Conservation (phyloP, 2,888 invertebrate genomes). For the Hesperia comma region DNA sequence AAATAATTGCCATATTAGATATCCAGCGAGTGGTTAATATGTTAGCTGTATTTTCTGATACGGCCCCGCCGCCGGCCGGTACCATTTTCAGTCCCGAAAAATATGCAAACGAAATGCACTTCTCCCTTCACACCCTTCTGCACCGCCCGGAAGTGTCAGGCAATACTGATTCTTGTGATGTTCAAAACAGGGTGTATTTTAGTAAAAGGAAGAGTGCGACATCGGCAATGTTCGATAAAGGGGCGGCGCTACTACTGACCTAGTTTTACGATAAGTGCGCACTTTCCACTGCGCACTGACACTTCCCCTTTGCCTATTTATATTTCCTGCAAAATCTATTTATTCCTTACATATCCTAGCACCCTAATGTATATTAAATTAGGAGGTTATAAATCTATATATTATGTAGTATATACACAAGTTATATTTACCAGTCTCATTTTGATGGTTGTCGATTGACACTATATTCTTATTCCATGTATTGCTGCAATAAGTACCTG, state of each 20-base stretch:
- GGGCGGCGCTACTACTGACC: slow-evolving; percentile 83
- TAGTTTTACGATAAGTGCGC: slow-evolving; percentile 80
- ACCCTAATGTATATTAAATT: slow-evolving; percentile 4
- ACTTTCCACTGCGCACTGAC: slow-evolving; percentile 77
- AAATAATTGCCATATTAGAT: slow-evolving; percentile 32
- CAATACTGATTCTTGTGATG: slow-evolving; percentile 62
- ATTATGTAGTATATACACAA: background rate
- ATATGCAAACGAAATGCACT: slow-evolving; percentile 71
- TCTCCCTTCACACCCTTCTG: slow-evolving; percentile 60
- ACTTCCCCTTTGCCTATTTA: slow-evolving; percentile 74
- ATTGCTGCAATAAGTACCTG: slow-evolving; percentile 64
- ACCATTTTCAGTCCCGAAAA: slow-evolving; percentile 53
- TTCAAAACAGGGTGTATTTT: slow-evolving; percentile 67
- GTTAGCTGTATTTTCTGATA: slow-evolving; percentile 17
- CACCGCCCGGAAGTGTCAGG: slow-evolving; percentile 49
- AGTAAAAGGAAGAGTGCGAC: slow-evolving; percentile 52
- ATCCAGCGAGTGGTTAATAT: slow-evolving; percentile 18
- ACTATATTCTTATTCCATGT: slow-evolving; percentile 49
- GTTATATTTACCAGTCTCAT: slow-evolving; percentile 76
- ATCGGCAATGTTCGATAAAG: slow-evolving; percentile 76
- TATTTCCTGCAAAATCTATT: slow-evolving; percentile 60
- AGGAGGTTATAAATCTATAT: background rate
- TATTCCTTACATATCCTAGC: slow-evolving; percentile 39
- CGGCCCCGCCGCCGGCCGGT: slow-evolving; percentile 37
- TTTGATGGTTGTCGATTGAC: slow-evolving; percentile 54